Conservation (phyloP, 2,797 vertebrate genomes). For the Peromyscus attwateri region DNA sequence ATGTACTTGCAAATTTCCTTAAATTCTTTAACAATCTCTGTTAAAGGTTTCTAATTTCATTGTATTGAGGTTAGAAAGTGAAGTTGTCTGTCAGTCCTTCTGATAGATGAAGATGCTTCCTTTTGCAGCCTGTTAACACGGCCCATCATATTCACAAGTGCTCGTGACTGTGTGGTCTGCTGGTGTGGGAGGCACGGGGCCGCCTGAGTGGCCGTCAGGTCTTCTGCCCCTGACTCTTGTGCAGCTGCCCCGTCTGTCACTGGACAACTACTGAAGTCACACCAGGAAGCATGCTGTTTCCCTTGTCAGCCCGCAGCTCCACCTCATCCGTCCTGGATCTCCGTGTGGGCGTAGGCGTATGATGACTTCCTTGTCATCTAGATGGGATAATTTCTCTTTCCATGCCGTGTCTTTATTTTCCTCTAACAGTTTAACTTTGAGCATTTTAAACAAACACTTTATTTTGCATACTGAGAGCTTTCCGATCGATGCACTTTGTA, state of each 20-base stretch:
- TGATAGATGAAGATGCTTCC: background rate
- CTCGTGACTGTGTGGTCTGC: background rate
- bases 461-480: background rate
- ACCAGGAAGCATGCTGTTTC: background rate
- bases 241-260: too few relatives aligned
- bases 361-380: background rate
- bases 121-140: too few relatives aligned
- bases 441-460: background rate
- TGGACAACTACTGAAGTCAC: background rate
- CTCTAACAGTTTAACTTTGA: background rate
- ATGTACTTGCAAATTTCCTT: background rate
- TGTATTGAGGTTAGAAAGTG: background rate
- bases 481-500: background rate
- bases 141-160: too few relatives aligned
- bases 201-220: background rate
- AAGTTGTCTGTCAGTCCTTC: background rate
- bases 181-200: background rate
- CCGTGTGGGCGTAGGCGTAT: background rate
- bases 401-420: background rate
- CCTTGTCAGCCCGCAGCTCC: background rate
- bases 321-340: too few relatives aligned
- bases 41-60: background rate
- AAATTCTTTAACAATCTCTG: background rate
- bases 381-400: background rate
- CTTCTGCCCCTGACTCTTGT: background rate